Base-by-base conservation (phyloP, 2,888 invertebrate species). In the Pyralis farinalis region DNA sequence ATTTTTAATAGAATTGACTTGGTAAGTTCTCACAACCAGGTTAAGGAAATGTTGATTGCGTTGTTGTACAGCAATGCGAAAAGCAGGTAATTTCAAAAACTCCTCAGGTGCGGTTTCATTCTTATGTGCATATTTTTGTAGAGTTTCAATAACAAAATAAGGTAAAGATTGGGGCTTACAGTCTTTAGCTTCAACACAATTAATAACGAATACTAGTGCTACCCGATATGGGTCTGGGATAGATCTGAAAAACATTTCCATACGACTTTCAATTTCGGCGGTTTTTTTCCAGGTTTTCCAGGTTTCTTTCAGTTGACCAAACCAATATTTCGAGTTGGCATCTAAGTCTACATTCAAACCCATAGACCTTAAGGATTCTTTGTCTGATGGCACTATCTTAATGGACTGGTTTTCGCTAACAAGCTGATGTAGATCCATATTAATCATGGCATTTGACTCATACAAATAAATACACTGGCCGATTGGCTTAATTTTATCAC, bases 11-110 rank as follows among this genome's bases (percentile, higher is more conserved):
- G 90, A 80, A 12, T 65, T 58, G 55, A 96, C 81, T 60, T 93
- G 90, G 68, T 92, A 96, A 12, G 92, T 85, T 51, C 91, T 88
- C 8, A 92, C 89, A 53, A 94, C 88, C 31, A 93, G 72, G 63
- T 91, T 92, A 37, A 93, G 90, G 36, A 95, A 90, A 21, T 90
- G 74, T 44, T 91, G 82, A 61, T 93, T 91, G 48, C 92, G 93
- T 59, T 95, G 94, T 48, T 90, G 92, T 50, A 89, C 91, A 8
- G 94, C 91, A 56, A 95, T 90, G 65, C 92, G 92, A 78, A 95
- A 95, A 38, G 94, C 94, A 49, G 93, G 92, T 61, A 93, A 73
- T 77, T 95, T 95, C 21, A 94, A 80, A 64, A 74, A 75, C 49
- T 86, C 83, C 52, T 75, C 84, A 53, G 89, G 87, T 34, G 64